These are phyloP conservation scores for Tichodroma muraria DNA, from an alignment of 2,113 vertebrate species.

Conservation along the genomic window DNA sequence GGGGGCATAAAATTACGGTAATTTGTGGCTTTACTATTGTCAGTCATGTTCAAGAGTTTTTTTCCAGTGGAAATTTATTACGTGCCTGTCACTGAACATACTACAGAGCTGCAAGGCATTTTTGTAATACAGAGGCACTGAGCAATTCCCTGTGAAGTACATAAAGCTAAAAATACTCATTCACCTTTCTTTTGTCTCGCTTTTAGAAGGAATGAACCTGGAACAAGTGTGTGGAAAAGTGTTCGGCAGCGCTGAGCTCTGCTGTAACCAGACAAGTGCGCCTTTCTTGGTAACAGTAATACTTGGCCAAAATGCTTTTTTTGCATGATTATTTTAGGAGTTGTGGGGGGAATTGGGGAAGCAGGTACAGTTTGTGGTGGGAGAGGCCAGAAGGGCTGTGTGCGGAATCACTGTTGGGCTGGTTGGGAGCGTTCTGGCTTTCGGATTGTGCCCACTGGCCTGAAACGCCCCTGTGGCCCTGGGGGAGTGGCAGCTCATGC, in stretches of 20 bases:
- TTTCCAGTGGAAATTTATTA: slow-evolving; percentile 61
- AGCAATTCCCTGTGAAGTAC: slow-evolving; percentile 28
- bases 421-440: accelerated
- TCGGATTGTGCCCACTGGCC: neutral
- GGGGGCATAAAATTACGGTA: slow-evolving; percentile 71
- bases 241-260: neutral
- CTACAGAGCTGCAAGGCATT: slow-evolving; percentile 17
- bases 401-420: neutral
- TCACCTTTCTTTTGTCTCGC: neutral
- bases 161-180: slow-evolving; percentile 19
- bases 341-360: neutral
- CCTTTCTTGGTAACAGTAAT: neutral
- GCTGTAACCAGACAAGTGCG: accelerated
- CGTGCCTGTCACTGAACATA: neutral
- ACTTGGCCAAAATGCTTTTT: neutral
- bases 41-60: slow-evolving; percentile 40
- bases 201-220: neutral
- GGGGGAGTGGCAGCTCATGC: accelerated
- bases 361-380: neutral
- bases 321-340: neutral
- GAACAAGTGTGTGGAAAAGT: neutral
- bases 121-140: slow-evolving; percentile 23
- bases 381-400: accelerated
- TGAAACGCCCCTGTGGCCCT: neutral
- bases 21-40: slow-evolving; percentile 68